phyloP scores from a whole-genome alignment of 2,113 vertebrate genomes.

The Brachionichthys hirsutus region DNA sequence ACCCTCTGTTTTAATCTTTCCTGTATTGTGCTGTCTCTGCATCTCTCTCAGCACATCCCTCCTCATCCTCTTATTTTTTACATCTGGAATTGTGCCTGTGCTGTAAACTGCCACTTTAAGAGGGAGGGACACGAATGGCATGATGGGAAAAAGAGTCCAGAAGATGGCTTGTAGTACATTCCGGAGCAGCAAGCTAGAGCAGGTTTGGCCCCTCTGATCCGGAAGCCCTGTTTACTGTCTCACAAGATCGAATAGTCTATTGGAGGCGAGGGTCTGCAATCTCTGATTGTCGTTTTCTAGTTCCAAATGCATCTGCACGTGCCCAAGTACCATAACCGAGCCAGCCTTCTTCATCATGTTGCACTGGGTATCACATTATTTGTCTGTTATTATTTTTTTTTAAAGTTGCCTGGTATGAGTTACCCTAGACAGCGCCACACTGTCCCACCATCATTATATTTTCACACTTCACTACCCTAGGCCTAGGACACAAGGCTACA shows the following conservation, averaged over 20 bases:
- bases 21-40: conserved; percentile 15
- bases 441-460: conserved; percentile 76
- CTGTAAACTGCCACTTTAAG: no score
- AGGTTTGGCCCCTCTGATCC: no score
- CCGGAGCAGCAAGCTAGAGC: no score
- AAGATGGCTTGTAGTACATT: no score
- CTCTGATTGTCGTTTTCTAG: no score
- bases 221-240: no score
- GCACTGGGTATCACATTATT: conserved; percentile 61
- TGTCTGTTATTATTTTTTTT: conserved; percentile 56
- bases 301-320: conserved; percentile 36
- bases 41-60: not conserved
- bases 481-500: conserved; percentile 35
- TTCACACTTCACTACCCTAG: conserved; percentile 67
- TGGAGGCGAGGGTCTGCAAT: no score
- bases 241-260: no score
- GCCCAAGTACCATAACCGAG: conserved; percentile 56
- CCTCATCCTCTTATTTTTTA: conserved; percentile 13
- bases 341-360: conserved; percentile 62
- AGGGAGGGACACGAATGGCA: no score
- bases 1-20: not conserved
- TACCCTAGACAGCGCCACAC: conserved; percentile 62
- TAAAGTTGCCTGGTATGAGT: conserved; percentile 59
- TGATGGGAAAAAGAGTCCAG: no score
- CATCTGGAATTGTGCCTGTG: no score